Conservation (phyloP, 2,888 invertebrate species). For the Ditylenchus weischeri region DNA sequence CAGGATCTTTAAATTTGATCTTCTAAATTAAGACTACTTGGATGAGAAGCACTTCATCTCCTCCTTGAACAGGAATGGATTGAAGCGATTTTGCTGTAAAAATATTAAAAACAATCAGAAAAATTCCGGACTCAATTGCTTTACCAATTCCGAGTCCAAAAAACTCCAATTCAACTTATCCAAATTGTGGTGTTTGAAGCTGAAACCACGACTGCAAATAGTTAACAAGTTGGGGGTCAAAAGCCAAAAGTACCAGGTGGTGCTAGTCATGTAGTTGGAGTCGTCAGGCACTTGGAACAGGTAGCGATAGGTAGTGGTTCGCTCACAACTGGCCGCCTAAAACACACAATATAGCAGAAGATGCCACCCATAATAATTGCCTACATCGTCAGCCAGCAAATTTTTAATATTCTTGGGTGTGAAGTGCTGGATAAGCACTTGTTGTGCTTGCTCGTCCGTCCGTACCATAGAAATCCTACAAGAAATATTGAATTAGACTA, state of each 20-base stretch:
- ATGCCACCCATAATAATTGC: neutral
- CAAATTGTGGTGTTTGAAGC: constrained; percentile 51
- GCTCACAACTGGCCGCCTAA: constrained; percentile 13
- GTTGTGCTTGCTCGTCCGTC: constrained; percentile 22
- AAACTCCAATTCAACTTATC: constrained; percentile 54
- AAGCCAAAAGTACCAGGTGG: constrained; percentile 34
- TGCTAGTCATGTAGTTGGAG: constrained; percentile 42
- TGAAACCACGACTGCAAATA: constrained; percentile 19
- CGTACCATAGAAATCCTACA: constrained; percentile 30
- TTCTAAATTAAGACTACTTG: constrained; percentile 24
- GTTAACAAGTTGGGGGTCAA: neutral
- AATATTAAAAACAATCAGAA: no score
- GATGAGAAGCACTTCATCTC: constrained; percentile 49
- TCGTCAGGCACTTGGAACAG: constrained; percentile 52
- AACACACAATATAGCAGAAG: constrained; percentile 9
- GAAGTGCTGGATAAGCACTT: constrained; percentile 42
- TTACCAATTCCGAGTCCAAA: constrained; percentile 40
- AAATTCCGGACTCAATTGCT: no score
- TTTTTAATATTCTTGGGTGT: constrained; percentile 28
- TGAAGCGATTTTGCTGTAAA: constrained; percentile 33
- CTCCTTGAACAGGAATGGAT: constrained; percentile 42
- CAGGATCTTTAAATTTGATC: no score
- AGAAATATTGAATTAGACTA: no score
- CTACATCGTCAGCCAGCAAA: constrained; percentile 17
- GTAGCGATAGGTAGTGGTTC: constrained; percentile 32